Conservation (phyloP, 2,888 invertebrate species). For the Morpho helenor region DNA sequence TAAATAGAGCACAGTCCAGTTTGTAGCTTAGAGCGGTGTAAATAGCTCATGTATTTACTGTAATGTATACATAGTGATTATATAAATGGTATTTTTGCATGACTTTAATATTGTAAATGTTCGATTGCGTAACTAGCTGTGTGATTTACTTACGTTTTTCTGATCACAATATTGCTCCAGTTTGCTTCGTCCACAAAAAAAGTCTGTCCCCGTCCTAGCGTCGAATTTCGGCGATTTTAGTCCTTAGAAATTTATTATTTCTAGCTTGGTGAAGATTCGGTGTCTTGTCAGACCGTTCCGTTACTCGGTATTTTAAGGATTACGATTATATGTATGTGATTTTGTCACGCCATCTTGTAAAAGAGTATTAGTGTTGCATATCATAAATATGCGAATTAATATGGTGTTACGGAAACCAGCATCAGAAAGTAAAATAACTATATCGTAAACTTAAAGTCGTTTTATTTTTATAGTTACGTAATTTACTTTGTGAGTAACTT, state of each 20-base stretch:
- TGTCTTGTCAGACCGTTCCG: too few relatives aligned
- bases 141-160: constrained; percentile 36
- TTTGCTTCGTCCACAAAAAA: constrained; percentile 20
- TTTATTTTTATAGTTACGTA: too few relatives aligned
- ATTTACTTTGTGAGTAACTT: too few relatives aligned
- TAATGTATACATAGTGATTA: constrained; percentile 40
- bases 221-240: constrained; percentile 1
- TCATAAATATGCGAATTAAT: too few relatives aligned
- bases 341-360: too few relatives aligned
- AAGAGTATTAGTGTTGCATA: too few relatives aligned
- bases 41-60: constrained; percentile 36
- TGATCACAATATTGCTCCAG: constrained; percentile 4
- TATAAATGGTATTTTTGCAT: constrained; percentile 53
- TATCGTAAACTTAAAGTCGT: too few relatives aligned
- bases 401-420: too few relatives aligned
- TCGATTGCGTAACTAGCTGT: constrained; percentile 27
- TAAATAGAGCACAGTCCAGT: constrained; percentile 26
- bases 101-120: constrained; percentile 38
- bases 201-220: constrained; percentile 17
- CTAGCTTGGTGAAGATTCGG: too few relatives aligned
- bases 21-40: constrained; percentile 42
- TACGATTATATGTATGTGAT: too few relatives aligned
- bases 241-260: not conserved
- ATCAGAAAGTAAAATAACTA: too few relatives aligned
- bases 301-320: too few relatives aligned